These are phyloP conservation scores for Molanna angustata DNA, from an alignment of 2,888 invertebrate genomes.

Conservation along the genomic window DNA sequence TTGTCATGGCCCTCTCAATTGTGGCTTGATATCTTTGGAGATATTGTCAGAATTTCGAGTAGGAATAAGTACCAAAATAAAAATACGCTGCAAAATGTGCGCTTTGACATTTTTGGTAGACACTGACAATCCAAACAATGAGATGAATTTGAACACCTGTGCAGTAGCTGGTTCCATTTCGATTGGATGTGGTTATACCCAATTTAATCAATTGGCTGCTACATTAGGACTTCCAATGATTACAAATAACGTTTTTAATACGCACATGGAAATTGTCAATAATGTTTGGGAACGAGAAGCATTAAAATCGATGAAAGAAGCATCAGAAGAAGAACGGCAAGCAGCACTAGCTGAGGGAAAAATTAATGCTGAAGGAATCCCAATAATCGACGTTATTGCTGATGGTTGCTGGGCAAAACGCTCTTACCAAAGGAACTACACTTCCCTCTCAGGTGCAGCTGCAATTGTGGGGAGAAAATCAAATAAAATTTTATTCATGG, in stretches of 20 bases:
- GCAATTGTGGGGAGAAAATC: slow-evolving; percentile 5
- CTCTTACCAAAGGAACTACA: slow-evolving; percentile 8
- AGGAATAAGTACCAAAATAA: background rate
- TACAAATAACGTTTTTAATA: background rate
- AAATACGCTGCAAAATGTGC: background rate
- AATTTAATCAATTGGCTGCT: background rate
- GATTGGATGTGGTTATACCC: slow-evolving; percentile 1
- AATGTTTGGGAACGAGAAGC: slow-evolving; percentile 5
- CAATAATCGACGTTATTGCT: slow-evolving; percentile 1
- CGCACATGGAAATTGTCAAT: background rate
- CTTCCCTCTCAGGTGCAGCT: slow-evolving; percentile 2
- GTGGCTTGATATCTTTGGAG: background rate
- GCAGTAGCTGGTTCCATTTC: slow-evolving; percentile 2
- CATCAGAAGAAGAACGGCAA: background rate
- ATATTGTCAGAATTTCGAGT: background rate
- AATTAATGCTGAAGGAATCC: slow-evolving; percentile 7
- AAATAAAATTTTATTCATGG: slow-evolving; percentile 3
- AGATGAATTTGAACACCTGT: background rate
- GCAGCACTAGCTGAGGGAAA: background rate
- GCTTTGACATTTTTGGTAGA: background rate
- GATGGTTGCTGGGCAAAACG: slow-evolving; percentile 14
- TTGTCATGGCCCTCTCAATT: background rate
- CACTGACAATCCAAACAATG: background rate
- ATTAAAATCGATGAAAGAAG: slow-evolving; percentile 1
- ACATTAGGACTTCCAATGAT: background rate